Base-by-base conservation (phyloP, 2,113 vertebrate genomes). In the Strigops habroptila region DNA sequence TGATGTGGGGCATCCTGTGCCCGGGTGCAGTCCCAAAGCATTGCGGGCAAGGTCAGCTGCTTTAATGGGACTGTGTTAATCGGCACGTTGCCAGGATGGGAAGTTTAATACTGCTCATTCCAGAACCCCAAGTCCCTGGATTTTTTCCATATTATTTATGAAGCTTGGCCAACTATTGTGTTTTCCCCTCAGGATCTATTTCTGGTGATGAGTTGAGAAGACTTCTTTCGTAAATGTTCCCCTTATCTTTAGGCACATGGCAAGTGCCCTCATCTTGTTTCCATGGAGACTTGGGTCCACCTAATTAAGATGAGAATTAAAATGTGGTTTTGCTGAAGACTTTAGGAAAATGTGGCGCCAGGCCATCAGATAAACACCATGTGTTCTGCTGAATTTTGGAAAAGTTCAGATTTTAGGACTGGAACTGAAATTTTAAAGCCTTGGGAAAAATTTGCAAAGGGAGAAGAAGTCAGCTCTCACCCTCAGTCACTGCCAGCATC, bases 121-220 rank as follows among this genome's bases (percentile, higher is more conserved):
- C 85, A 92, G 82, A 95, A 81, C 74, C 85, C 86, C 63, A 57
- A 91, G 91, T 93, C 90, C 92, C 71, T 97, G 93, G 96, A 88
- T 51, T 74, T 93, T 69, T 91, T 95, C 93, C 86, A 79, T 91
- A 44, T 89, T 93, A 92, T 94, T 92, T 93, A 48, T 95, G 93
- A 95, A 89, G 33, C 81, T 63, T 68, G 68, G 90, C 93, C 90
- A 95, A 31, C 80, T 95, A 9, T 79, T 92, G 70, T 80, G 86
- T 80, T 97, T 91, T 92, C 79, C 85, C 80, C 57, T 90, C 70
- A 75, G 86, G 77, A 89, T 95, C 83, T 93, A 0, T 95, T 96
- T 96, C 87, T 89, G 69, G 82, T 79, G 95, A 86, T 88, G 88
- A 70, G 80, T 43, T 86, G 73, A 60, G 69, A 91, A 79, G 65